Evolutionary conservation across 1,140 invertebrate genomes (phyloP).

Genomic region (Chionoecetes opilio): DNA sequence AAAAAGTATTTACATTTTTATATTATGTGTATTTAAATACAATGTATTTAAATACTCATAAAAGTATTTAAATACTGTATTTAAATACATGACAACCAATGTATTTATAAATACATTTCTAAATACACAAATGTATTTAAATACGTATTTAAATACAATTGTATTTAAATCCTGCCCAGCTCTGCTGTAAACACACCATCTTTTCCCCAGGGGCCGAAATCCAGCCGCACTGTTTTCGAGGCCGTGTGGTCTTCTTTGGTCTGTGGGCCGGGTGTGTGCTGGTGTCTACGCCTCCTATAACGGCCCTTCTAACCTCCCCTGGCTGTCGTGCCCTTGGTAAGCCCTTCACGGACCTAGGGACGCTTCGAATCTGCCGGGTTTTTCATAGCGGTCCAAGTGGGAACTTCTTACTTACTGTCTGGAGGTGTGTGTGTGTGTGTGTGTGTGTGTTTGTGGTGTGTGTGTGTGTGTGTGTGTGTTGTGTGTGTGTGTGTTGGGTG

Average conservation of each 20-base stretch:
- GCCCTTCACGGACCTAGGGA: conserved; percentile 44
- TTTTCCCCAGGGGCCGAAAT: conserved; percentile 37
- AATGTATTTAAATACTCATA: no score
- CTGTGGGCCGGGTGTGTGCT: conserved; percentile 50
- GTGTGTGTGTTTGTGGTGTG: background rate
- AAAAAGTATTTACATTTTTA: no score
- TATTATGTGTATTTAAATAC: no score
- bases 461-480: background rate
- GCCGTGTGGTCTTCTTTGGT: conserved; percentile 52
- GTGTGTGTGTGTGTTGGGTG: no score
- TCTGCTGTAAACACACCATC: no score
- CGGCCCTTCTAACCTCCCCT: conserved; percentile 67
- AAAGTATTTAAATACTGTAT: no score
- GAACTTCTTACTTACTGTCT: conserved; percentile 45
- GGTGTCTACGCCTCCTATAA: conserved; percentile 58
- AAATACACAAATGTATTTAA: no score
- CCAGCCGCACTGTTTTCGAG: conserved; percentile 31
- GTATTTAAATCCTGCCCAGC: no score
- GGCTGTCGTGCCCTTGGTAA: conserved; percentile 9
- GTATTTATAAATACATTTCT: no score
- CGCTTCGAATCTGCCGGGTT: conserved; percentile 59
- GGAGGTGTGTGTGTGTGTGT: conserved; percentile 38
- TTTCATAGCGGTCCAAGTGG: background rate
- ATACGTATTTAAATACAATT: no score
- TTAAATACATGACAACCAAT: no score